Conservation (phyloP, 2,113 vertebrate species). For the Falco punctatus region DNA sequence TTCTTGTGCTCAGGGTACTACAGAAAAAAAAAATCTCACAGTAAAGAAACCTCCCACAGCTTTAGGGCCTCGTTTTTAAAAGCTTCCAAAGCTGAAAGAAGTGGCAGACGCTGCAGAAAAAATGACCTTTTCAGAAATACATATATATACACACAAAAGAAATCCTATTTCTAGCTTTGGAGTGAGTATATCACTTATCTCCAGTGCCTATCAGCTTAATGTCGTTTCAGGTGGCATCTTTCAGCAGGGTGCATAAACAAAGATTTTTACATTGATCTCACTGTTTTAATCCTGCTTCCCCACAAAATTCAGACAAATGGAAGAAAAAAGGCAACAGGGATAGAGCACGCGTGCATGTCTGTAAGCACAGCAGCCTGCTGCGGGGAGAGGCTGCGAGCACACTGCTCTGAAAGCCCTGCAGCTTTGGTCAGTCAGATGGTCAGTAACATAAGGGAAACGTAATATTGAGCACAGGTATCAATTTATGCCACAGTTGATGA, state of each 20-base stretch:
- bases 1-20: neutral
- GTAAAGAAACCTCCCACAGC: neutral
- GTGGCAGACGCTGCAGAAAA: neutral
- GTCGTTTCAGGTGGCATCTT: neutral
- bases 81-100: neutral
- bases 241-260: neutral
- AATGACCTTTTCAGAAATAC: neutral
- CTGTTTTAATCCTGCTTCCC: neutral
- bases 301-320: neutral
- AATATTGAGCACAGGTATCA: neutral
- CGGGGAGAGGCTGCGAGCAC: neutral
- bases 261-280: neutral
- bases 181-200: neutral
- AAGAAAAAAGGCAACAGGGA: neutral
- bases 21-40: neutral
- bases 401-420: neutral
- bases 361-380: neutral
- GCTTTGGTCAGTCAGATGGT: neutral
- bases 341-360: accelerated
- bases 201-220: too few species aligned
- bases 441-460: neutral
- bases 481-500: neutral
- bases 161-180: neutral
- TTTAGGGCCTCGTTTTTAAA: neutral
- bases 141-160: neutral